Evolutionary conservation across 2,888 invertebrate species (phyloP), one percentile per base, ranked within the genome.

Genomic region (Dasysyrphus tricinctus): DNA sequence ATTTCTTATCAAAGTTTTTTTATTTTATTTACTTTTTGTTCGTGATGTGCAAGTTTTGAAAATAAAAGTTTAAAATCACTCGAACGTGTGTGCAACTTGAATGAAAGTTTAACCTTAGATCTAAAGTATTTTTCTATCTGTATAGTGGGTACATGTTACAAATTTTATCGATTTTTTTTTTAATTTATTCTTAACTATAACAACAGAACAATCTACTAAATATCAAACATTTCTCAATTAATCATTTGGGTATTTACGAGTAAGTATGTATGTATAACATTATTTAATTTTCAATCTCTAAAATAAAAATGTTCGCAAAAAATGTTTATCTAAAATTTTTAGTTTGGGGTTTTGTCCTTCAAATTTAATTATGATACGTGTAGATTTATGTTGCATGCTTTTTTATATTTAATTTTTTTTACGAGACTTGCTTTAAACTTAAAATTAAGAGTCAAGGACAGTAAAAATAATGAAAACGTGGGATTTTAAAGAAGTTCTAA

Each of bases 321-420:
- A 59, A 63, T 80, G 80, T 80, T 80, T 75, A 80, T 80, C 75
- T 80, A 11, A 19, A 32, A 29, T 16, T 3, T 63, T 3, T 63
- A 54, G 63, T 72, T 77, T 63, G 39, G 57, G 42, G 29, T 19
- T 70, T 65, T 81, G 81, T 81, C 81, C 81, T 81, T 76, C 81
- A 81, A 57, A 76, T 72, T n/a, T 72, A 56, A 65, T 57, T 76
- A 54, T 57, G 81, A 72, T 76, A 81, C 81, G 81, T 81, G 81
- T 81, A 57, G 76, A 19, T 34, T 39, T 61, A 19, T 39, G 5
- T 39, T 37, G 42, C 37, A 12, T 51, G 16, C 24, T 47, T 56
- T n/a, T 51, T 34, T 29, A 57, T 49, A 12, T 37, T 56, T 24
- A 3, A 14, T 69, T 69, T 74, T 72, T 44, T 12, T 11, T 54